Evolutionary conservation across 2,797 vertebrate species (phyloP).

Genomic region (Sebastes goodei): DNA sequence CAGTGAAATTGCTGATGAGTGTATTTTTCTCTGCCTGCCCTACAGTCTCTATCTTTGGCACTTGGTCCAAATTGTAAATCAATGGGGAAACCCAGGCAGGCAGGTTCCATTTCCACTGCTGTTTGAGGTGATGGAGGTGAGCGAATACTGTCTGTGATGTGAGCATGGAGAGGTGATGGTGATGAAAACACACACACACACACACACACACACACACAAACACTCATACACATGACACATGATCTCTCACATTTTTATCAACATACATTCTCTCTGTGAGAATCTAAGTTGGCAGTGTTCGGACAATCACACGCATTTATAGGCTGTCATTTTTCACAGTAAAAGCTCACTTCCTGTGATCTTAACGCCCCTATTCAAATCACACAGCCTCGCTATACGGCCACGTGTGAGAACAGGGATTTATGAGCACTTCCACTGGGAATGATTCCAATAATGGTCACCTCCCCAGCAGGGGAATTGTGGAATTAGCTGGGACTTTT

Average conservation of each 20-base stretch:
- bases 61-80: slow-evolving; percentile 57
- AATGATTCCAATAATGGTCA: slow-evolving; percentile 19
- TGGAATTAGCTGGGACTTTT: slow-evolving; percentile 32
- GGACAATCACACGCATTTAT: not conserved
- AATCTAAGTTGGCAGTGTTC: not conserved
- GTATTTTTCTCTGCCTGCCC: slow-evolving; percentile 6
- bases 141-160: slow-evolving; percentile 18
- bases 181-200: not conserved
- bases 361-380: slow-evolving; percentile 1
- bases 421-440: slow-evolving; percentile 13
- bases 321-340: not conserved
- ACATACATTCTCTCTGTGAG: not conserved
- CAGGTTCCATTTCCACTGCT: slow-evolving; percentile 51
- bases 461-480: slow-evolving; percentile 5
- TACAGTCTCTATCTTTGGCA: slow-evolving; percentile 40
- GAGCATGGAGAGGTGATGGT: not conserved
- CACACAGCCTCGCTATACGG: not conserved
- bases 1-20: slow-evolving; percentile 45
- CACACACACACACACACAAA: not conserved
- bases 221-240: not conserved
- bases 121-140: slow-evolving; percentile 38
- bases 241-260: not conserved
- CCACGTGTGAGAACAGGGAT: slow-evolving; percentile 21
- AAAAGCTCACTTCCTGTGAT: slow-evolving; percentile 12
- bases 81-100: slow-evolving; percentile 43